Base-by-base conservation (phyloP, 2,888 invertebrate species). In the Arrhopalites spinosus region DNA sequence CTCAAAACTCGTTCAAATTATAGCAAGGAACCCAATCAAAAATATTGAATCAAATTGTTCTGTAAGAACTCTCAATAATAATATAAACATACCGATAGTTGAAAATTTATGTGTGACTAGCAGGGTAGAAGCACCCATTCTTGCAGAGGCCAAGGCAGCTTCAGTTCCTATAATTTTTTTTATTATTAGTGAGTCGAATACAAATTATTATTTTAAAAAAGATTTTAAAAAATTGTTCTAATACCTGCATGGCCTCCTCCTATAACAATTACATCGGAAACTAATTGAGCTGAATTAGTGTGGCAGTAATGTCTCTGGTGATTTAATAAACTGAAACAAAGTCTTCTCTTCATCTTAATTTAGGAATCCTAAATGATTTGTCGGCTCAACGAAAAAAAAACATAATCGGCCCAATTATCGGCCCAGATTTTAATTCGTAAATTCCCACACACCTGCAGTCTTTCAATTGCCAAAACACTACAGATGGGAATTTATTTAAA, bases 231-330 rank as follows among this genome's bases (percentile, higher is more conserved):
- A 36, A 36, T 7, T 11, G 11, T 11, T 11, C n/a, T n/a, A n/a
- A n/a, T 7, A 36, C 36, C 96, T 11, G 95, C 95, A 89, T 96
- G 96, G 0, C 95, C 95, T 5, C 95, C 95, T 17, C 95, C 95
- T 82, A 95, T 90, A 63, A 95, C 91, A 81, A 95, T 89, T 0
- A 95, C 94, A 87, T 94, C 93, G 20, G 66, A n/a, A n/a, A n/a
- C 74, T 7, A 47, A 50, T 67, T 7, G 36, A 36, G 36, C 36
- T 11, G 11, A 3, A 36, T 36, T 36, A 36, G 3, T 36, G 36
- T 3, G 5, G 11, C 36, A 36, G 11, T 36, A 36, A 36, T 36
- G 36, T 36, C 11, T 3, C 3, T 11, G 36, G 11, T 36, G 36
- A 36, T 36, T 36, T 11, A 36, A 36, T 36, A 36, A 36, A 7